Conservation (phyloP, 2,888 invertebrate species). For the Erannis defoliaria region DNA sequence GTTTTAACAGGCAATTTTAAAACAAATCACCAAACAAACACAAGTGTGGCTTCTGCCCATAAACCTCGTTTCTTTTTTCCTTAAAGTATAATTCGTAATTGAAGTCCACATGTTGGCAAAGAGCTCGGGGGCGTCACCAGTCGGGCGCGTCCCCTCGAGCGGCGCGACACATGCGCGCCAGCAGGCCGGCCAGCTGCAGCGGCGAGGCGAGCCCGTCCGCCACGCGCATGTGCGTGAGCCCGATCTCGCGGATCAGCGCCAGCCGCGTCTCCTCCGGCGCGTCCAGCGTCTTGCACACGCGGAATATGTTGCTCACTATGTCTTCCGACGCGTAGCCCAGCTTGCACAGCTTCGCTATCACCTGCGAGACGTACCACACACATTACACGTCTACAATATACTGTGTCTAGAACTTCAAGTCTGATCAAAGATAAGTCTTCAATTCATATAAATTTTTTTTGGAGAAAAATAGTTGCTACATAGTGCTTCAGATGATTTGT, state of each 20-base stretch:
- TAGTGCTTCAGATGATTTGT: too few relatives aligned
- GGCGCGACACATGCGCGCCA: conserved; percentile 92
- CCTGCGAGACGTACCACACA: conserved; percentile 75
- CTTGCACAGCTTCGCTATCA: conserved; percentile 95
- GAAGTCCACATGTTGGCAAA: too few relatives aligned
- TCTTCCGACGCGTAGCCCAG: conserved; percentile 99
- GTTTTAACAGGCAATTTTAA: not conserved
- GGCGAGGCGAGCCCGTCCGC: conserved; percentile 95
- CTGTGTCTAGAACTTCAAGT: too few relatives aligned
- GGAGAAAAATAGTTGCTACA: too few relatives aligned
- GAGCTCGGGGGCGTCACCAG: conserved; percentile 52
- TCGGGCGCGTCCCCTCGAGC: conserved; percentile 48
- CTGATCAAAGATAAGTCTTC: too few relatives aligned
- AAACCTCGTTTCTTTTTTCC: too few relatives aligned
- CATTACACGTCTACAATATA: too few relatives aligned
- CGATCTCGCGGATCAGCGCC: conserved; percentile 96
- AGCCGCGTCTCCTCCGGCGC: conserved; percentile 94
- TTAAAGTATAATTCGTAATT: too few relatives aligned
- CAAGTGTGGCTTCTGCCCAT: not conserved
- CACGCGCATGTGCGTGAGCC: conserved; percentile 95
- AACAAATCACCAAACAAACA: conserved; percentile 10
- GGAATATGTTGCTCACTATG: conserved; percentile 97
- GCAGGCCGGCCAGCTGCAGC: conserved; percentile 95
- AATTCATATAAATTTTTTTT: too few relatives aligned
- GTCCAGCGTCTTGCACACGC: conserved; percentile 95